Percentiles rank a stretch among this genome's conserved stretches.
Conservation (phyloP, 2,888 invertebrate species). For the Sinotaia quadrata region DNA sequence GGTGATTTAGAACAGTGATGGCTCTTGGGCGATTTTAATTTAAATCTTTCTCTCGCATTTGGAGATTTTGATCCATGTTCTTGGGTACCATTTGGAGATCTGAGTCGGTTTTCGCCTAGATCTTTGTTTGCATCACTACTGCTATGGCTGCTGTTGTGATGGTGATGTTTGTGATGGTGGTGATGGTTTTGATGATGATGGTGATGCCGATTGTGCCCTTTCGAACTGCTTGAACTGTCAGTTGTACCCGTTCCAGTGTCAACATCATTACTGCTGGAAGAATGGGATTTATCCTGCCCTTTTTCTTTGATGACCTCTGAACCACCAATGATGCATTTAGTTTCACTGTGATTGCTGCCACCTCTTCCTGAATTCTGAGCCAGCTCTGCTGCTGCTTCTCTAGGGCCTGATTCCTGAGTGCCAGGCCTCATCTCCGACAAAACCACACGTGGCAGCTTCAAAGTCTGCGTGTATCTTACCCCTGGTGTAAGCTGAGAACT, state of each 20-base stretch:
- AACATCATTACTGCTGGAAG: too few species aligned
- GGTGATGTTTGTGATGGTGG: neutral
- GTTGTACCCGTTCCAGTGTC: neutral
- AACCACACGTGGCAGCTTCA: neutral
- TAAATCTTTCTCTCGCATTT: neutral
- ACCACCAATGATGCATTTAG: neutral
- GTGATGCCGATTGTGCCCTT: neutral
- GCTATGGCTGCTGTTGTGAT: neutral
- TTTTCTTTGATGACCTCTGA: neutral
- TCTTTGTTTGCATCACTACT: neutral
- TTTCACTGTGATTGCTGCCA: neutral
- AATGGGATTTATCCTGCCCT: neutral
- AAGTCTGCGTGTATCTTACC: neutral
- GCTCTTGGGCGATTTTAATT: slow-evolving; percentile 1
- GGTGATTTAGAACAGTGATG: slow-evolving; percentile 22
- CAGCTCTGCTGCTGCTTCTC: neutral
- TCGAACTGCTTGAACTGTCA: neutral
- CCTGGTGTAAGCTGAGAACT: neutral
- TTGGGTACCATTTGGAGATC: neutral
- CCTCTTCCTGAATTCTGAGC: neutral
- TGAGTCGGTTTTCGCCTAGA: neutral
- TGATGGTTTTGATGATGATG: neutral
- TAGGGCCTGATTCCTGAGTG: too few species aligned
- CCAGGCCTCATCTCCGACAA: too few species aligned
- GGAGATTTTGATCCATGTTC: slow-evolving; percentile 24